Base-by-base conservation (phyloP, 2,888 invertebrate species). In the Agrochola circellaris region DNA sequence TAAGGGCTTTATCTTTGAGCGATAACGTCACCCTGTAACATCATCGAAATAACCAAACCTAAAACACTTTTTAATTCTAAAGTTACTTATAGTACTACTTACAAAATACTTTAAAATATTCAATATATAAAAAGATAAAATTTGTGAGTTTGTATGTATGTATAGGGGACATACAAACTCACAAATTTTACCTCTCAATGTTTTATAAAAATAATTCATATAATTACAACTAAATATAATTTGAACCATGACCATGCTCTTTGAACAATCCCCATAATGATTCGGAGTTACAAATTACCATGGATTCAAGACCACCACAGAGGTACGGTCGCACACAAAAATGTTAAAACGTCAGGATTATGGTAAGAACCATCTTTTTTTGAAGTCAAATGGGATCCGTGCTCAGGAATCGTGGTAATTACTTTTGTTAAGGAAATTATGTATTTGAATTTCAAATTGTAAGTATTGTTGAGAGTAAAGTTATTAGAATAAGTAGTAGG, bases 221-320 rank as follows among this genome's bases (percentile, higher is more conserved):
- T 67, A 77, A 77, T 60, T 77, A 77, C 42, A 61, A 77, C 77
- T 23, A 54, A 75, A 75, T 62, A 42, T 73, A 84, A 81, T 84
- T 91, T 91, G 56, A 72, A 82, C 77, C 87, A 77, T 93, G 91
- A 91, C 89, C 77, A 73, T 67, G 61, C 23, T 42, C 45, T 81
- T 78, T 73, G 70, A 70, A 81, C 68, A 85, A 84, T 74, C 69
- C 64, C 65, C n/a, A 20, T 77, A 79, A 85, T 73, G 66, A 75
- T 69, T 84, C 78, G 83, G 90, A 92, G 92, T 93, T 93, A 93
- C 89, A 89, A 88, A 90, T 89, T 86, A 91, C 89, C 86, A 90
- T 87, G 88, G 74, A 60, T 70, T 82, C 8, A 89, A 91, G 92
- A 93, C 92, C 92, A 92, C 92, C 92, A 69, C 70, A 56, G 69